Evolutionary conservation across 2,797 vertebrate genomes (phyloP), one percentile per base, ranked within the genome.

Genomic region (Huso huso): DNA sequence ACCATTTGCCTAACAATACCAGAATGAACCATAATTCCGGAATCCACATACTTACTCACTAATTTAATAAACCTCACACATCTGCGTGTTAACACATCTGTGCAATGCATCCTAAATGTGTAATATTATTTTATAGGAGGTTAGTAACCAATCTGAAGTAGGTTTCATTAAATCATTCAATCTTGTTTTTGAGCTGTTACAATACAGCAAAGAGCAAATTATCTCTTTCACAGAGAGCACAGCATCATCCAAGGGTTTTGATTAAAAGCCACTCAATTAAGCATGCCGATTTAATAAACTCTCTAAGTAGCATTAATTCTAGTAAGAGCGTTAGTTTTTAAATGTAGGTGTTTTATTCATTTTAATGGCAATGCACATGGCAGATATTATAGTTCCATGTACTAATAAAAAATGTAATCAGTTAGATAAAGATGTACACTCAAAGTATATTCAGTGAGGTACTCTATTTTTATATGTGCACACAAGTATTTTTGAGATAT

Each of bases 101-200:
- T 86, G 90, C 86, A 90, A 91, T 87, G 82, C 86, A 89, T 85
- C 90, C 88, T 89, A 76, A 76, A 90, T 91, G 91, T 89, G 83
- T 91, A 89, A 91, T 91, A 91, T 89, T 86, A 87, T 91, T 90
- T 91, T 90, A 89, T 88, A 90, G 90, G 87, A 78, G 85, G 88
- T 85, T 83, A 90, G 90, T 91, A 91, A 90, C 89, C 87, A 89
- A 91, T 90, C 87, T 90, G 89, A 89, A 87, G 86, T 91, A 88
- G 90, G 87, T 87, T 90, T 90, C 88, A 85, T 90, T 90, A 90
- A 90, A 91, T 90, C 37, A 37, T 90, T 91, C 89, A 91, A 91
- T 90, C 88, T 90, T 89, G 89, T 90, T 90, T 88, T 90, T 89
- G 86, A 90, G 89, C 88, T 90, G 88, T 90, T 90, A 90, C 89